Base-by-base conservation (phyloP, 2,113 vertebrate genomes). In the Hypomesus transpacificus region DNA sequence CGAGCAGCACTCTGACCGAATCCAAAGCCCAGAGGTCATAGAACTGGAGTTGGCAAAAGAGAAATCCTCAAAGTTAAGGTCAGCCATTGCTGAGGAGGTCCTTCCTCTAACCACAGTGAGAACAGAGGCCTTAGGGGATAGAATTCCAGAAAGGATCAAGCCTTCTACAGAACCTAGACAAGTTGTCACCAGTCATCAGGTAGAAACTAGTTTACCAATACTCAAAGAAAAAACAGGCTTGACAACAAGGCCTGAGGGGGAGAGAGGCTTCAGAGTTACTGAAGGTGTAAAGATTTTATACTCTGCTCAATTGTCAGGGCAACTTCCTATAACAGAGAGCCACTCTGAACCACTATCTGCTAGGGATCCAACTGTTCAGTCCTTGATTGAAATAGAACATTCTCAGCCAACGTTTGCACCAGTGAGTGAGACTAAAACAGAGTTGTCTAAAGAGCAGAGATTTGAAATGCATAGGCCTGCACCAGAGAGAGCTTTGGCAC, bases 1-100 rank as follows among this genome's bases (percentile, higher is more conserved):
- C 0, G 92, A 93, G 63, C 90, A 92, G 68, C 91, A 91, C 66
- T 86, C 80, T 3, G 86, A 91, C n/a, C 69, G 74, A 0, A 89
- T 93, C 6, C 74, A 88, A 71, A 92, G 90, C 50, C 90, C 89
- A 2, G 89, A 89, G 66, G 18, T 88, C 0, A 22, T 83, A 0
- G 81, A 90, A 11, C 80, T 88, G 0, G 20, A 88, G 46, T 28
- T 77, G 0, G 60, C 66, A 39, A 76, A 58, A 75, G 90, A 93
- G 60, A 70, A 80, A 5, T 75, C 60, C 1, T 79, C 83, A 0
- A 87, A 76, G 2, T 52, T 88, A 9, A 20, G 82, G 77, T 87
- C 90, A 6, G 87, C 90, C 16, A 76, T 85, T 17, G 86, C 85
- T 20, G 87, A 92, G 51, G 84, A 91, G 80, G 70, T 88, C 51